These are phyloP conservation scores for Diadumene lineata DNA, from an alignment of 92 coral and sea anemone genomes.

Conservation along the genomic window DNA sequence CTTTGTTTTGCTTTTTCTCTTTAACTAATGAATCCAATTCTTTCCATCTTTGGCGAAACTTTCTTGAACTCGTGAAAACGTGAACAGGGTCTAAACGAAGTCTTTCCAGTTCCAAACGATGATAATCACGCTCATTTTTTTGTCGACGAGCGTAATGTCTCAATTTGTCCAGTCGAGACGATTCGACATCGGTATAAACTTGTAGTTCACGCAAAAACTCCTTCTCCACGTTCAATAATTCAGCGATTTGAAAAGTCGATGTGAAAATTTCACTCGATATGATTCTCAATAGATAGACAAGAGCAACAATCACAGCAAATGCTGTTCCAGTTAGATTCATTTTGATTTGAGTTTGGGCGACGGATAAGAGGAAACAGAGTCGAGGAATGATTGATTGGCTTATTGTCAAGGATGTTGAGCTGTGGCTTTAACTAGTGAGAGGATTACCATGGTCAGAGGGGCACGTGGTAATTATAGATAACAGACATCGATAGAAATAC, in stretches of 20 bases:
- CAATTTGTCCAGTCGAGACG: slow-evolving; percentile 5
- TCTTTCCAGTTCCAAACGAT: background rate
- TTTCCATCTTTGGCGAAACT: slow-evolving; percentile 9
- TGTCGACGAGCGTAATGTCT: background rate
- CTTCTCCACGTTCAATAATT: background rate
- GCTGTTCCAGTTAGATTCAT: background rate
- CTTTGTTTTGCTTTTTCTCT: background rate
- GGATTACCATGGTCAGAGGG: too few relatives aligned
- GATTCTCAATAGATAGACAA: too few relatives aligned
- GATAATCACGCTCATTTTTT: too few relatives aligned
- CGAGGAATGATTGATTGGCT: too few relatives aligned
- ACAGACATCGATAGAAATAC: too few relatives aligned
- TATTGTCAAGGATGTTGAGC: too few relatives aligned
- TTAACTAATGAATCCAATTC: background rate
- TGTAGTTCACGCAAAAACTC: background rate
- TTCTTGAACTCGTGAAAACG: slow-evolving; percentile 13
- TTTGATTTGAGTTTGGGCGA: too few relatives aligned
- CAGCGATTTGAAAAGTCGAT: slow-evolving; percentile 2
- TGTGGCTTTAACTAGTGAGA: too few relatives aligned
- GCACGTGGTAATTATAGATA: too few relatives aligned
- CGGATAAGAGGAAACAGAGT: too few relatives aligned
- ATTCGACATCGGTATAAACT: background rate
- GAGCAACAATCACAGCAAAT: too few relatives aligned
- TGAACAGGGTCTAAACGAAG: background rate
- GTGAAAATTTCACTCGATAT: slow-evolving; percentile 1